phyloP scores from a whole-genome alignment of 35 echinoderm and acorn worm species.

The Eucidaris tribuloides region DNA sequence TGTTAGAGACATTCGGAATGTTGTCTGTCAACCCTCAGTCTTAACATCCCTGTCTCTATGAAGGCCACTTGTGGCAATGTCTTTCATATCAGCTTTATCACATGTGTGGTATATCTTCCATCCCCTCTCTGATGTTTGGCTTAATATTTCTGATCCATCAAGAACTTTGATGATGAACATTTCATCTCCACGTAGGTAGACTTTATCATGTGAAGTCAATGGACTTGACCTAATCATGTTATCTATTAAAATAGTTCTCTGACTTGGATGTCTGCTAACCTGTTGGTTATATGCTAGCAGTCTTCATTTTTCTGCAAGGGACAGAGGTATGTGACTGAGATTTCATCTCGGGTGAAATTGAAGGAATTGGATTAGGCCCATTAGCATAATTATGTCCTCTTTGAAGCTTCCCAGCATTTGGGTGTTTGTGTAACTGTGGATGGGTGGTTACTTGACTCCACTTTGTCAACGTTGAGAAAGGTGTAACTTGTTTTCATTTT shows the following conservation, averaged over 20 bases:
- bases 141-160: slow-evolving; percentile 30
- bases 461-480: too few relatives aligned
- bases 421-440: too few relatives aligned
- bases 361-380: too few relatives aligned
- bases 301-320: too few relatives aligned
- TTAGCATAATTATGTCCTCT: too few relatives aligned
- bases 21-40: slow-evolving; percentile 18
- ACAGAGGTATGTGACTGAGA: too few relatives aligned
- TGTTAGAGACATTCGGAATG: background rate
- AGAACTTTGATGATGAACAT: slow-evolving; percentile 62
- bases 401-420: too few relatives aligned
- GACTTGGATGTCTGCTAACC: too few relatives aligned
- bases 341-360: too few relatives aligned
- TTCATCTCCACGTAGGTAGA: slow-evolving; percentile 54
- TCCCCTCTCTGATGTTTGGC: slow-evolving; percentile 31
- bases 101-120: slow-evolving; percentile 56
- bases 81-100: slow-evolving; percentile 16
- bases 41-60: background rate
- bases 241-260: too few relatives aligned
- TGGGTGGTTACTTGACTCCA: too few relatives aligned
- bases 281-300: too few relatives aligned
- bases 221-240: background rate
- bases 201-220: background rate
- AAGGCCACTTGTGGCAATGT: background rate
- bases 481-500: background rate